Evolutionary conservation across 2,888 invertebrate species (phyloP), one percentile per base, ranked within the genome.

Genomic region (Drosophila suboccidentalis): DNA sequence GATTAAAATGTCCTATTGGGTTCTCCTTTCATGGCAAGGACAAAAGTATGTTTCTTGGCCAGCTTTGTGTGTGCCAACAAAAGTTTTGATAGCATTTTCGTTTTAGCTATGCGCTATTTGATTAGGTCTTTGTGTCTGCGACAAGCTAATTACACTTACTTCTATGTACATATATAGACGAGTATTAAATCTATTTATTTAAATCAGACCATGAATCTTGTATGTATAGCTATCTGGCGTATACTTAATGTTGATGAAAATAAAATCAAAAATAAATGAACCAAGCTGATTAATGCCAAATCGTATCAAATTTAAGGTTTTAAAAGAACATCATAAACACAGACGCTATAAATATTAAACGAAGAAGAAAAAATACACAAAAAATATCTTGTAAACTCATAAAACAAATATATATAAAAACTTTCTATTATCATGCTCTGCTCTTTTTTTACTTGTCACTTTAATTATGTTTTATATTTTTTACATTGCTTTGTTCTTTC

Each of bases 401-500:
- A 84, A 82, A 83, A 76, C 57, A 82, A 78, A 86, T 73, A 75
- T 80, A 82, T 82, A 76, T 80, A 89, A 80, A 84, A 86, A 80
- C 70, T 82, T 82, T 90, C 85, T 89, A 87, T 91, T 90, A 90
- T 89, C 91, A 86, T 87, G 86, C 87, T 91, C 90, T 91, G 77
- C 77, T 87, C 89, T 89, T 87, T 80, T 80, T 95, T 95, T 95
- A 95, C 95, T 95, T 95, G 95, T 95, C 93, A 93, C 93, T 91
- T 89, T 87, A 76, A 79, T 86, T 88, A 73, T 62, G 62, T 63
- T 86, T 57, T 53, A 36, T 66, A 51, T 71, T 60, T 71, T 76
- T 80, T 70, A 50, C 65, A 61, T 67, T 71, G 58, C 65, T 59
- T 71, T 60, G 22, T 43, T 49, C 57, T 58, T 47, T 50, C 39